These are phyloP conservation scores for Acanthopleura granulata DNA, from an alignment of 2,888 invertebrate genomes.

Conservation along the genomic window DNA sequence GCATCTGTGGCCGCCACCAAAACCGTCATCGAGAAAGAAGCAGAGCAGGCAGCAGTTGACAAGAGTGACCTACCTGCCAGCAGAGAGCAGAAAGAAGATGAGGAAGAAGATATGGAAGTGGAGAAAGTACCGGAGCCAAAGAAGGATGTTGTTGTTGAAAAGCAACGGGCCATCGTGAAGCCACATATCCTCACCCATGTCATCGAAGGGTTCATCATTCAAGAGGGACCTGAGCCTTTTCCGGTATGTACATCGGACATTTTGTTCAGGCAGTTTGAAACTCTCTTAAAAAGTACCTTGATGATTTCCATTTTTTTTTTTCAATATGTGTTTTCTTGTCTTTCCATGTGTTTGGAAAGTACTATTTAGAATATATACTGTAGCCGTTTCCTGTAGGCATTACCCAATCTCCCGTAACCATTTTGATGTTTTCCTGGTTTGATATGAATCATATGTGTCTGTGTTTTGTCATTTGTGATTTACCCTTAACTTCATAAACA, in stretches of 20 bases:
- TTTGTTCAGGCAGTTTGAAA: too few relatives aligned
- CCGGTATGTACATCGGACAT: conserved; percentile 70
- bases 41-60: conserved; percentile 23
- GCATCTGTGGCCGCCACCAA: not conserved
- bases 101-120: conserved; percentile 24
- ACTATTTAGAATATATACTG: too few relatives aligned
- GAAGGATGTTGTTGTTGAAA: conserved; percentile 46
- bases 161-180: conserved; percentile 88
- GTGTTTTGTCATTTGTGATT: too few relatives aligned
- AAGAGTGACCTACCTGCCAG: conserved; percentile 20
- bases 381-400: too few relatives aligned
- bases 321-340: too few relatives aligned
- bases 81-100: not conserved
- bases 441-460: too few relatives aligned
- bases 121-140: conserved; percentile 19
- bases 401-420: too few relatives aligned
- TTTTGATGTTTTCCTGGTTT: too few relatives aligned
- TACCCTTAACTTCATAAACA: too few relatives aligned
- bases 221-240: conserved; percentile 79
- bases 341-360: too few relatives aligned
- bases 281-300: too few relatives aligned
- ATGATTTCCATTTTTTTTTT: too few relatives aligned
- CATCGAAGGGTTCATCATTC: conserved; percentile 96
- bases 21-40: conserved; percentile 19
- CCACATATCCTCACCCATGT: conserved; percentile 96